These are phyloP conservation scores for Paelopatides confundens DNA, from an alignment of 53 echinoderm and acorn worm genomes.

Conservation along the genomic window DNA sequence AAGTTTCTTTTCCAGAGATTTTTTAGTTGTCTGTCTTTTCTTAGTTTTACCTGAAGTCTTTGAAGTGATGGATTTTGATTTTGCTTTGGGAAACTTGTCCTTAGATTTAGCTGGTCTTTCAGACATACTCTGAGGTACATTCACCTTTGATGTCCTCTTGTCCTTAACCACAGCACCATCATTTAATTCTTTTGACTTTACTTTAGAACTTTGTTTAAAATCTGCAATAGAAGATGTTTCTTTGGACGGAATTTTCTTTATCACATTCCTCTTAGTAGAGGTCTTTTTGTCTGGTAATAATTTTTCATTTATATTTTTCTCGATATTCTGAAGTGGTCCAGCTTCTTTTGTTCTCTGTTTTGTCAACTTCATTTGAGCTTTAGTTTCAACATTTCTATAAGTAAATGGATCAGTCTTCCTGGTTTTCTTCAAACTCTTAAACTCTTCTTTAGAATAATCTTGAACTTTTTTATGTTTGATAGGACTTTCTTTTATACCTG, in stretches of 20 bases:
- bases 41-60: neutral
- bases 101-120: neutral
- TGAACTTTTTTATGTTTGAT: neutral
- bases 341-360: neutral
- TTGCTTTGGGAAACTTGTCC: neutral
- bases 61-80: neutral
- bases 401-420: neutral
- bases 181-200: neutral
- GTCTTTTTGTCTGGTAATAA: neutral
- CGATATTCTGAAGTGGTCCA: neutral
- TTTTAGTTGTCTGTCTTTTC: neutral
- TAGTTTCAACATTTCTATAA: neutral
- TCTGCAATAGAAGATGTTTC: neutral
- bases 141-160: neutral
- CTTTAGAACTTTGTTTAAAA: neutral
- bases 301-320: neutral
- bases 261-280: neutral
- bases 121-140: neutral
- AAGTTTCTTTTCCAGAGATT: constrained; percentile 20
- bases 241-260: neutral
- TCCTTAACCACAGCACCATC: neutral
- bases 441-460: neutral
- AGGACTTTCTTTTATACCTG: neutral
- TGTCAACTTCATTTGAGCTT: neutral
- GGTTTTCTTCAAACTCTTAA: neutral